A percentile compares a stretch with the other conserved stretches of the same genome.
Conservation (phyloP, 2,797 vertebrate species). For the Manis javanica region DNA sequence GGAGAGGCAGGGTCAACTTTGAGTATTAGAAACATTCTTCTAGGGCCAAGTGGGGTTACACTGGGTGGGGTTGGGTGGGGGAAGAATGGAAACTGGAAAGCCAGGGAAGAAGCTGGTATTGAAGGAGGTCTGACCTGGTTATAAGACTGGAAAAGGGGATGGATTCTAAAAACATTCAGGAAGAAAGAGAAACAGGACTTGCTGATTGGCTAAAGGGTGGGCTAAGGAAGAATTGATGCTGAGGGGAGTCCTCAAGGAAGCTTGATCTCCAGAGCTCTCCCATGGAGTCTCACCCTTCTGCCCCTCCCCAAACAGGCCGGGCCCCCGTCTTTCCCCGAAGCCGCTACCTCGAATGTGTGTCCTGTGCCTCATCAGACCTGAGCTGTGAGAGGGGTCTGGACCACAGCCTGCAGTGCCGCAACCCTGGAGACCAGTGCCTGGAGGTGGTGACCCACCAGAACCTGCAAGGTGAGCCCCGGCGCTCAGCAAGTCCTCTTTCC, state of each 20-base stretch:
- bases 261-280: not conserved
- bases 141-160: not conserved
- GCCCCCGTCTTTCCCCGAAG: not conserved
- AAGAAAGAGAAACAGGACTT: not conserved
- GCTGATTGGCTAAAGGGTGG: not conserved
- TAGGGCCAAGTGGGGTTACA: not conserved
- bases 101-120: not conserved
- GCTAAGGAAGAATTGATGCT: not conserved
- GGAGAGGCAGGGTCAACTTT: not conserved
- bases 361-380: conserved; percentile 71
- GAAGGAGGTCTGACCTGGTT: not conserved
- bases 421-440: conserved; percentile 64
- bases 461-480: conserved; percentile 13
- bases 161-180: not conserved
- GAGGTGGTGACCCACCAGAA: conserved; percentile 63
- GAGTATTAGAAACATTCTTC: not conserved
- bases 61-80: not conserved
- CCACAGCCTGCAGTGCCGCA: conserved; percentile 64
- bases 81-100: not conserved
- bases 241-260: not conserved
- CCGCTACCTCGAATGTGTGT: conserved; percentile 70
- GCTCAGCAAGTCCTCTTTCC: not conserved
- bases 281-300: not conserved
- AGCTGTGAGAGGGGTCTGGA: conserved; percentile 73
- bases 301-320: not conserved